Base-by-base conservation (phyloP, 2,888 invertebrate species). In the Acanthosepion lycidas region DNA sequence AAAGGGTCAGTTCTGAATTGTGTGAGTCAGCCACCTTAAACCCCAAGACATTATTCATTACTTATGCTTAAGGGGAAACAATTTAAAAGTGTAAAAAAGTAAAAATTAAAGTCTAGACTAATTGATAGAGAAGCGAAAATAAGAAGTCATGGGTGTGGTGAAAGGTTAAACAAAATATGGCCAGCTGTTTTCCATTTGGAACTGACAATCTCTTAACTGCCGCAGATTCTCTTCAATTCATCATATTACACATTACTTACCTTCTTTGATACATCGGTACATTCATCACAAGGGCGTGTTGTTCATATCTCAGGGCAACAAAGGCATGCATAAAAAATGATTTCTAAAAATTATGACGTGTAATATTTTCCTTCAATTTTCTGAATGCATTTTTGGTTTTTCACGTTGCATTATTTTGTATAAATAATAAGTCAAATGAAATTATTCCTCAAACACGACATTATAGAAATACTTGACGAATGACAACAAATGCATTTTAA, bases 361-460 rank as follows among this genome's bases (percentile, higher is more conserved):
- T 78, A 78, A 78, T n/a, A 78, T n/a, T 78, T 78, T 78, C n/a
- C 78, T n/a, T 78, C 78, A 78, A 33, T n/a, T 78, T 78, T 78
- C 15, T 78, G 78, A 78, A 9, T 15, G n/a, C n/a, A 12, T n/a
- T 33, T 33, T 15, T 4, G n/a, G n/a, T 78, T n/a, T 59, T 20
- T 59, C 59, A 59, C 4, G 20, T 20, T 20, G 23, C 23, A 23
- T 59, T 59, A 23, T 15, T 78, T 78, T 78, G 78, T n/a, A 6
- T n/a, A n/a, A 78, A 78, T 33, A 15, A n/a, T 78, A 78, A n/a
- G 18, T n/a, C 15, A 78, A 78, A 23, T 59, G 23, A 59, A 23
- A 23, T 59, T 23, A 59, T 23, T 23, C 23, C 23, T 8, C 51
- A 51, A 78, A 2, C 78, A 78, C 9, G 15, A n/a, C 8, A 78